A percentile compares a stretch with the other conserved stretches of the same genome.
Evolutionary conservation across 2,113 vertebrate species (phyloP).

Genomic region (Microtus montanus): DNA sequence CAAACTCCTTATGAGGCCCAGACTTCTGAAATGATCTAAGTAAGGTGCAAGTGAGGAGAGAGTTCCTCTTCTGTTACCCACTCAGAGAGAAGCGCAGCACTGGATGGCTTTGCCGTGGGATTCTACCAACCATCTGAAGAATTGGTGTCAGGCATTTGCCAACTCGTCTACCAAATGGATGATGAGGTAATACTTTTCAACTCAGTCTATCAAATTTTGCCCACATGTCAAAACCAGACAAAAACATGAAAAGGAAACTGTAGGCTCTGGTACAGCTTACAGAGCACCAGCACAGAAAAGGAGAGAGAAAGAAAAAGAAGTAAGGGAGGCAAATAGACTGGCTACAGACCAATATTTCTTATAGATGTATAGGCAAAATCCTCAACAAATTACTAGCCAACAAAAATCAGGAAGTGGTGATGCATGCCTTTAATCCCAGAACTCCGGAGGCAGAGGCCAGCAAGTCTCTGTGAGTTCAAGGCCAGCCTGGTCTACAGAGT

Average conservation of each 20-base stretch:
- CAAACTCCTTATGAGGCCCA: neutral
- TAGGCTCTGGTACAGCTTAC: too few species aligned
- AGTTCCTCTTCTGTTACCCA: neutral
- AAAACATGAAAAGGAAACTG: neutral
- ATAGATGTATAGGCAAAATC: neutral
- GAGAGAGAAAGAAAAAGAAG: neutral
- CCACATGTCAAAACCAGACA: neutral
- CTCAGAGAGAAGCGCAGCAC: neutral
- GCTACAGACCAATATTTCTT: neutral
- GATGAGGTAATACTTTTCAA: neutral
- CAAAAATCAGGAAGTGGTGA: neutral
- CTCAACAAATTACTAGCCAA: neutral
- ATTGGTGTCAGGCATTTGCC: neutral
- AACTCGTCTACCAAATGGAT: neutral
- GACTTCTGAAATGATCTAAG: neutral
- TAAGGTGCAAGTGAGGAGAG: neutral
- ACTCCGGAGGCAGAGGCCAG: neutral
- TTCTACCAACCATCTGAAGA: neutral
- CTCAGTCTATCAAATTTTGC: neutral
- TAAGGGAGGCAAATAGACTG: neutral
- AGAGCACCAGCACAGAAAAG: neutral
- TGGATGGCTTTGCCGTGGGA: neutral
- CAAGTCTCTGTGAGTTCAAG: neutral
- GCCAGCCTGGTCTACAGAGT: neutral
- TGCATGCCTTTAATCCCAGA: neutral